These are phyloP conservation scores for Notothenia rossii DNA, from an alignment of 2,113 vertebrate species.

Conservation along the genomic window DNA sequence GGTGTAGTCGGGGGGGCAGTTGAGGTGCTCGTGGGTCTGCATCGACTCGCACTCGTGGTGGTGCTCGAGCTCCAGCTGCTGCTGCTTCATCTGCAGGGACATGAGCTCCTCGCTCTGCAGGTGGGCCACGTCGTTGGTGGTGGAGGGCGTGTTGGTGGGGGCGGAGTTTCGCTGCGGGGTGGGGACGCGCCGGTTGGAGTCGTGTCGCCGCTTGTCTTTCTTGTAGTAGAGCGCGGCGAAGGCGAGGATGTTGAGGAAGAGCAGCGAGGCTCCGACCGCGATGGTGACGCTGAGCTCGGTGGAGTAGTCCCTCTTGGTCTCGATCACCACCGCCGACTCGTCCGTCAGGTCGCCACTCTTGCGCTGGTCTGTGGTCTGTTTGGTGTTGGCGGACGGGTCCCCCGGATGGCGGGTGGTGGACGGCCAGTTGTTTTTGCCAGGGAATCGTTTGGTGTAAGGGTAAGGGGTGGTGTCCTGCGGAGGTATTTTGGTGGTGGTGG, in stretches of 20 bases:
- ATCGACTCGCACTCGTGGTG: conserved; percentile 90
- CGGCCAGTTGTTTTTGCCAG: conserved; percentile 90
- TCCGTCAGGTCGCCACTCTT: conserved; percentile 84
- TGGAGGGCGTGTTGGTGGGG: conserved; percentile 44
- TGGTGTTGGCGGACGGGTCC: conserved; percentile 90
- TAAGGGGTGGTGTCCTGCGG: conserved; percentile 95
- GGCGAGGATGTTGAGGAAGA: conserved; percentile 96
- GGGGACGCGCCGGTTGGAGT: conserved; percentile 89
- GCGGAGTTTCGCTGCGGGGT: conserved; percentile 87
- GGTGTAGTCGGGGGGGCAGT: conserved; percentile 85
- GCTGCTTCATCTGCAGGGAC: conserved; percentile 95
- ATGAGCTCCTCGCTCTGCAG: conserved; percentile 93
- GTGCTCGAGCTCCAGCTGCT: conserved; percentile 86
- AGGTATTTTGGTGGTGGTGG: conserved; percentile 95
- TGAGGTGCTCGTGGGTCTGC: conserved; percentile 89
- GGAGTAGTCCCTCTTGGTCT: conserved; percentile 94
- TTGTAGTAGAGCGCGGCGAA: conserved; percentile 97
- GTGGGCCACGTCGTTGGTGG: conserved; percentile 89
- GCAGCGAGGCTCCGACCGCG: conserved; percentile 93
- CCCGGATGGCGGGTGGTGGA: conserved; percentile 95
- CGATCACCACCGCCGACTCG: conserved; percentile 91
- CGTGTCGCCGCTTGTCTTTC: conserved; percentile 94
- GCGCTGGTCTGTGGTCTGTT: conserved; percentile 90
- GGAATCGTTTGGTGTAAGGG: conserved; percentile 91
- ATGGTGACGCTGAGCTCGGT: conserved; percentile 97